Percentiles rank a stretch among this genome's conserved stretches.
These are phyloP conservation scores for Pachliopta kotzebuea DNA, from an alignment of 2,888 invertebrate genomes.

Conservation along the genomic window DNA sequence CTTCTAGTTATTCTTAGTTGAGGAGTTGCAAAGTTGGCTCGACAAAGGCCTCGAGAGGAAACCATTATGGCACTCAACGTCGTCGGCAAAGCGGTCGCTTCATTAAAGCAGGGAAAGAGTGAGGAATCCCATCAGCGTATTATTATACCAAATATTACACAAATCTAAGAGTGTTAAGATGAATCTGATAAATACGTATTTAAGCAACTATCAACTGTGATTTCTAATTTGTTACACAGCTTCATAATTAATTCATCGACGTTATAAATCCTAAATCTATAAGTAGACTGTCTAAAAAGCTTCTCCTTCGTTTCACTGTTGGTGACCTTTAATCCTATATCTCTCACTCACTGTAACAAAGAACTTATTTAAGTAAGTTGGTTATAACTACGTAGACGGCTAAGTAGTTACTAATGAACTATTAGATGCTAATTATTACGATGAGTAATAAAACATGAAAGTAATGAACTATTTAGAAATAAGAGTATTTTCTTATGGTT, in stretches of 20 bases:
- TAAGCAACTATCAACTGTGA: no score
- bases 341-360: no score
- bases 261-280: no score
- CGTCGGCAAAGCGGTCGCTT: slow-evolving; percentile 62
- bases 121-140: slow-evolving; percentile 21
- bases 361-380: no score
- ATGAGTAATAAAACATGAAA: no score
- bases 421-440: not conserved
- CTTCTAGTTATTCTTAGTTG: slow-evolving; percentile 53
- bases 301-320: no score
- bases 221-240: no score
- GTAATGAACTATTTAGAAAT: not conserved
- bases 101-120: slow-evolving; percentile 59
- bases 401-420: not conserved
- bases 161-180: not conserved
- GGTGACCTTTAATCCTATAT: no score
- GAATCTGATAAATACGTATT: not conserved
- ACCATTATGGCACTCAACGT: slow-evolving; percentile 73
- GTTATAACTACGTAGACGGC: no score
- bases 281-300: no score
- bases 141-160: slow-evolving; percentile 6
- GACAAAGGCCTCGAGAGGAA: slow-evolving; percentile 74
- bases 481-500: no score
- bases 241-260: no score
- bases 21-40: slow-evolving; percentile 69